Evolutionary conservation across 2,888 invertebrate species (phyloP).

Genomic region (Patella caerulea): DNA sequence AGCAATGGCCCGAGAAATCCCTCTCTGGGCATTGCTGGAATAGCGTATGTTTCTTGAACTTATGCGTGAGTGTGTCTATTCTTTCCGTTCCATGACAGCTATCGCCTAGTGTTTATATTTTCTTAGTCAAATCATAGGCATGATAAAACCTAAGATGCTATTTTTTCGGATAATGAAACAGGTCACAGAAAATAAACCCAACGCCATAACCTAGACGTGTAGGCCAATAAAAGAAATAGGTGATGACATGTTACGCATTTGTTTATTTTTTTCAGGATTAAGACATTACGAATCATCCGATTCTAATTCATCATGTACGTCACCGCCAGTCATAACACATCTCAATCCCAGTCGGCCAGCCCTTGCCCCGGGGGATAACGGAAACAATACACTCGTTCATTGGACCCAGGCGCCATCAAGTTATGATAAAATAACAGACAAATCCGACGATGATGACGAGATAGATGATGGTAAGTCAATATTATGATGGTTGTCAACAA

Average conservation of each 20-base stretch:
- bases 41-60: no score
- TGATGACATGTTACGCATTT: conserved; percentile 7
- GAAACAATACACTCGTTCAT: neutral
- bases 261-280: conserved; percentile 12
- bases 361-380: neutral
- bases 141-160: no score
- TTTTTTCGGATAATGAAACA: no score
- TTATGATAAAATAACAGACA: conserved; percentile 11
- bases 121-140: no score
- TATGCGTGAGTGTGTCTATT: no score
- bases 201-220: no score
- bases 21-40: no score
- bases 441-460: conserved; percentile 23
- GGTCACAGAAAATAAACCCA: no score
- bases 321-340: conserved; percentile 10
- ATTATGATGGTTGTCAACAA: neutral
- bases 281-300: neutral
- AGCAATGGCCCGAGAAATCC: no score
- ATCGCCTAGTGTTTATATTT: no score
- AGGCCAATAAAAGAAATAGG: neutral
- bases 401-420: neutral
- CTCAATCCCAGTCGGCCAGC: neutral
- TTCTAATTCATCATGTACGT: neutral
- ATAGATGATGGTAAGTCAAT: neutral
- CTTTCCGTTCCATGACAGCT: no score